Conservation (phyloP, 2,888 invertebrate genomes). For the Ashinkailepas kermadecensis region DNA sequence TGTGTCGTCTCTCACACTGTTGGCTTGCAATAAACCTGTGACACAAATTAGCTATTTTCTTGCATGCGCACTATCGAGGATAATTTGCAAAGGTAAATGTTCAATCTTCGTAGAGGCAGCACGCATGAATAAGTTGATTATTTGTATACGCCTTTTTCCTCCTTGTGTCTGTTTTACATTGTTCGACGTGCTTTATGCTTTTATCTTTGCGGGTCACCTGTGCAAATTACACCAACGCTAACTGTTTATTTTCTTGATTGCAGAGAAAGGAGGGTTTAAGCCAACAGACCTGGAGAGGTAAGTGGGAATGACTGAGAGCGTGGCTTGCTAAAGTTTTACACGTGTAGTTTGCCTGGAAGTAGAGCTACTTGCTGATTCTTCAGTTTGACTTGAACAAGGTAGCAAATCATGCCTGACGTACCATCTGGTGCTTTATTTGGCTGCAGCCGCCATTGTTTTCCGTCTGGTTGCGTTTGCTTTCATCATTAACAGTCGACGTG, state of each 20-base stretch:
- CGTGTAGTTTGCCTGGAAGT: too few relatives aligned
- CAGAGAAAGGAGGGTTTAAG: constrained; percentile 32
- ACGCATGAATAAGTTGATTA: background rate
- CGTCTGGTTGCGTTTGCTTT: too few relatives aligned
- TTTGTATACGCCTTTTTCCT: background rate
- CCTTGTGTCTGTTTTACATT: background rate
- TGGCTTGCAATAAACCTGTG: background rate
- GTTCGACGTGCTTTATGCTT: too few relatives aligned
- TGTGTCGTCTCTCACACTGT: background rate
- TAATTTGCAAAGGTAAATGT: background rate
- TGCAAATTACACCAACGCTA: too few relatives aligned
- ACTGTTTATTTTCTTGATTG: background rate
- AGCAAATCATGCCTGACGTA: too few relatives aligned
- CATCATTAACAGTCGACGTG: too few relatives aligned
- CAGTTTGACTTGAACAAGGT: too few relatives aligned
- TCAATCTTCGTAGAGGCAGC: background rate
- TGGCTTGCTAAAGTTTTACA: too few relatives aligned
- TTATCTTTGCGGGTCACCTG: too few relatives aligned
- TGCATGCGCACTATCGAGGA: constrained; percentile 10
- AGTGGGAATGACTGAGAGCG: background rate
- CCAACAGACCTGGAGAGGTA: constrained; percentile 33
- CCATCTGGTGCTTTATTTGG: too few relatives aligned
- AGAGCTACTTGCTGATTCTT: too few relatives aligned
- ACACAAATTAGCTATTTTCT: background rate
- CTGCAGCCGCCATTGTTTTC: too few relatives aligned